Percentiles rank a stretch among this genome's conserved stretches.
Conservation (phyloP, 2,888 invertebrate species). For the Tinea trinotella region DNA sequence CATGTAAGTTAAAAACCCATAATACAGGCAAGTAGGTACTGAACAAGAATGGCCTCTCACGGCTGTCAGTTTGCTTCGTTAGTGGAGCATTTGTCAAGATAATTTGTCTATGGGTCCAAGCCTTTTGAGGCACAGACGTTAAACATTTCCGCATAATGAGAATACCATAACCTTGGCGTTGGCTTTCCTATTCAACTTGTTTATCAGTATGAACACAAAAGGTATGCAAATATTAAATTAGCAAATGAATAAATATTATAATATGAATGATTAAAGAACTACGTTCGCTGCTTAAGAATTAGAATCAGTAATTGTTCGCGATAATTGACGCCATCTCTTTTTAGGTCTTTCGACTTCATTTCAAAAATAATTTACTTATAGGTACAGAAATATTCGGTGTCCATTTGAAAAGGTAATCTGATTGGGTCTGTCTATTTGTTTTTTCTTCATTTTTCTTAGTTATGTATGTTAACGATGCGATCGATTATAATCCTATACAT, state of each 20-base stretch:
- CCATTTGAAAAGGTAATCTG: too few species aligned
- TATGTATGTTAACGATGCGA: too few species aligned
- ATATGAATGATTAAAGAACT: neutral
- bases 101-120: constrained; percentile 47
- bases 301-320: too few species aligned
- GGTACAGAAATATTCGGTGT: too few species aligned
- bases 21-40: too few species aligned
- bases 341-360: too few species aligned
- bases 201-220: constrained; percentile 26
- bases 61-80: constrained; percentile 38
- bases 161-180: constrained; percentile 49
- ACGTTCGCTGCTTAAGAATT: neutral
- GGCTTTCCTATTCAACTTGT: constrained; percentile 38
- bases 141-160: constrained; percentile 47
- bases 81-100: constrained; percentile 62
- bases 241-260: constrained; percentile 11
- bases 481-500: too few species aligned
- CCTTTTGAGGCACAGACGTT: constrained; percentile 47
- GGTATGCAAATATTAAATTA: constrained; percentile 1
- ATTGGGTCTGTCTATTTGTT: too few species aligned
- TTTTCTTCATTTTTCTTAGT: too few species aligned
- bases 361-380: too few species aligned
- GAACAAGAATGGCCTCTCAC: neutral
- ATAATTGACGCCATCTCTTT: too few species aligned
- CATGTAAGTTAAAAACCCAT: too few species aligned